These are phyloP conservation scores for Silurus aristotelis DNA, from an alignment of 2,797 vertebrate genomes.

Conservation along the genomic window DNA sequence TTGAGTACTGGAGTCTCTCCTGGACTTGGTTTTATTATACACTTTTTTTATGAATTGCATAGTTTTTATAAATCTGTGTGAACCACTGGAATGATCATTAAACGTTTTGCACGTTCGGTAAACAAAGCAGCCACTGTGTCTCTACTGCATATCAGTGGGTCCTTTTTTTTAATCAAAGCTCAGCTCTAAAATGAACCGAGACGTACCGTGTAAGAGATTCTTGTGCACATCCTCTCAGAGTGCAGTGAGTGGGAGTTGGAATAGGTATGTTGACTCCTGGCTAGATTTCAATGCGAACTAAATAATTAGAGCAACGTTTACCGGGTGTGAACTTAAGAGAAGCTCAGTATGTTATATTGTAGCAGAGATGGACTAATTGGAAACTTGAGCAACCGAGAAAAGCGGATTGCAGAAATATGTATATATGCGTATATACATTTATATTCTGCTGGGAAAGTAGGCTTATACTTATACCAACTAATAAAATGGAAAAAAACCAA, in stretches of 20 bases:
- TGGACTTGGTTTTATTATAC: background rate
- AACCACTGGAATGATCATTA: constrained; percentile 29
- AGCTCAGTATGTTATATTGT: background rate
- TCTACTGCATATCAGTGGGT: constrained; percentile 9
- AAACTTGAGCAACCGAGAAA: background rate
- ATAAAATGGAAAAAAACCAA: too few species aligned
- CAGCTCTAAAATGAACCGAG: too few species aligned
- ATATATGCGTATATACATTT: too few species aligned
- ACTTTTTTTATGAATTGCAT: background rate
- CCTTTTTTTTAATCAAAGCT: constrained; percentile 1
- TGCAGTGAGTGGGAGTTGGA: background rate
- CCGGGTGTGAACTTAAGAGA: background rate
- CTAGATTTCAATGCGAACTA: background rate
- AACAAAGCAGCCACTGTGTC: constrained; percentile 34
- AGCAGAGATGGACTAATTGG: background rate
- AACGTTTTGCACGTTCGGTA: constrained; percentile 23
- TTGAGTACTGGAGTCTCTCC: too few species aligned
- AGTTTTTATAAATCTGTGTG: constrained; percentile 6
- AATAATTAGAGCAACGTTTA: background rate
- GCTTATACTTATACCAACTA: too few species aligned
- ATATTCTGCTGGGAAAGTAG: too few species aligned
- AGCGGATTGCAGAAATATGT: too few species aligned
- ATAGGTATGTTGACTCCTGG: background rate
- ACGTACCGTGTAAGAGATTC: background rate
- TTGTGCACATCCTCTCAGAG: background rate